phyloP scores from a whole-genome alignment of 2,113 vertebrate species.

The Aix galericulata region DNA sequence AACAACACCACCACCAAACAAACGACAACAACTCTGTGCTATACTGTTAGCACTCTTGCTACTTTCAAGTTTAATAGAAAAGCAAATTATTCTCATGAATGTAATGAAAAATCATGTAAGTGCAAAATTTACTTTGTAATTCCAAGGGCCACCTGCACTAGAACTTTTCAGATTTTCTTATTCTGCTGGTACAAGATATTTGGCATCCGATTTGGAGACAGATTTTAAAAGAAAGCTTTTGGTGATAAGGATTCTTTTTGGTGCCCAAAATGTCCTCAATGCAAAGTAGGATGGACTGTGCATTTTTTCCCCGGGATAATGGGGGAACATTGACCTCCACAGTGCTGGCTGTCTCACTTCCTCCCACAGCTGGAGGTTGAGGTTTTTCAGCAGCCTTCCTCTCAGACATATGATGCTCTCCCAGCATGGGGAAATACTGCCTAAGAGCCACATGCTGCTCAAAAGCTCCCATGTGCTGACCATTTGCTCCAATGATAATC shows the following conservation, averaged over 20 bases:
- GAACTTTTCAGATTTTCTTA: background rate
- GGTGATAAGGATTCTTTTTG: background rate
- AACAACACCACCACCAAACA: too few species aligned
- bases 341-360: background rate
- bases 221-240: background rate
- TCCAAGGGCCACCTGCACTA: background rate
- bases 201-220: background rate
- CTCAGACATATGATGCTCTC: background rate
- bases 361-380: background rate
- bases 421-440: background rate
- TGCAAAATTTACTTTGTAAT: background rate
- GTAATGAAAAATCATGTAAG: background rate
- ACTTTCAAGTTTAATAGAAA: background rate
- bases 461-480: background rate
- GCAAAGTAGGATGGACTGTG: rapidly evolving
- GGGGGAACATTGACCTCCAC: background rate
- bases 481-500: background rate
- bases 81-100: background rate
- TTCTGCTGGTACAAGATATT: background rate
- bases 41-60: background rate
- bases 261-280: background rate
- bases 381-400: background rate
- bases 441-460: background rate
- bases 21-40: background rate
- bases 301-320: background rate